A percentile compares a stretch with the other conserved stretches of the same genome.
These are phyloP conservation scores for Tuberolachnus salignus DNA, from an alignment of 2,888 invertebrate species.

Conservation along the genomic window DNA sequence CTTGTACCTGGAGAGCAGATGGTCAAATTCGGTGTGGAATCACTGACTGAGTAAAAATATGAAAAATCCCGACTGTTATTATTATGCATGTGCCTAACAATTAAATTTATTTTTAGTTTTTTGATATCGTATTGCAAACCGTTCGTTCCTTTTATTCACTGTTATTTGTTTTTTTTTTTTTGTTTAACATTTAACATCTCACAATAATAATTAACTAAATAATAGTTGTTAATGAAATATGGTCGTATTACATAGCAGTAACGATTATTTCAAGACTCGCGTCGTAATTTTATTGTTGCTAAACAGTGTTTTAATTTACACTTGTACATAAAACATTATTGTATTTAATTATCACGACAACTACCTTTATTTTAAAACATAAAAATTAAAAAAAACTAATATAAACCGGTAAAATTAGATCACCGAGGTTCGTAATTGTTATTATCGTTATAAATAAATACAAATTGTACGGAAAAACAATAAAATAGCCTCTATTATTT, in stretches of 20 bases:
- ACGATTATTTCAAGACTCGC: background rate
- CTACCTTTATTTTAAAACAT: background rate
- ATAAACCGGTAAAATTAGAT: too few species aligned
- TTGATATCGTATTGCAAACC: background rate
- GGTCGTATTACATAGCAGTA: background rate
- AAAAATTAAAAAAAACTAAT: too few species aligned
- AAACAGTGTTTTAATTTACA: background rate
- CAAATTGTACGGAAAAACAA: too few species aligned
- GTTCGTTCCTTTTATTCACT: conserved; percentile 4
- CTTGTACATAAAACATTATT: too few species aligned
- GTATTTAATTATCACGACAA: background rate
- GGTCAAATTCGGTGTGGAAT: background rate
- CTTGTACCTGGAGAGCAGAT: background rate
- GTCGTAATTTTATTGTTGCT: background rate
- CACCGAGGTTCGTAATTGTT: too few species aligned
- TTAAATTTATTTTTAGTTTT: background rate
- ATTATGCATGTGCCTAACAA: too few species aligned
- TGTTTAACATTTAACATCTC: background rate
- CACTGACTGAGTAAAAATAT: background rate
- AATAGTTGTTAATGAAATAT: background rate
- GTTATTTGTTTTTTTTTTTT: conserved; percentile 2
- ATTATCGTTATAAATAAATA: too few species aligned
- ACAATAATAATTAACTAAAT: conserved; percentile 4
- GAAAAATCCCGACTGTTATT: background rate
- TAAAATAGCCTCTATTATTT: too few species aligned